Evolutionary conservation across 1,140 invertebrate genomes (phyloP), one percentile per base, ranked within the genome.

Genomic region (Polyergus mexicanus): DNA sequence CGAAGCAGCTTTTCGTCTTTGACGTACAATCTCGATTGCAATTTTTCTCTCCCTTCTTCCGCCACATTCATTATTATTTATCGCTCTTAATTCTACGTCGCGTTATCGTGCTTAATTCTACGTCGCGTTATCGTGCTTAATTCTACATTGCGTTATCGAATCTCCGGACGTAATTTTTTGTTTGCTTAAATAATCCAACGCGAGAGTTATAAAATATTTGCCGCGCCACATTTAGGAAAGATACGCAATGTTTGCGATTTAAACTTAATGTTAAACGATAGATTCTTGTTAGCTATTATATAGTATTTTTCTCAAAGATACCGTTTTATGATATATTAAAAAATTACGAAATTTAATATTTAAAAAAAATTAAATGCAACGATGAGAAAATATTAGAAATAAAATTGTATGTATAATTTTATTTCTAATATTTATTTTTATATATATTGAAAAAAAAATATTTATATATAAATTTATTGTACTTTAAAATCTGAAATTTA

Each of bases 131-230:
- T 22, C 63, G n/a, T 28, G 7, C 13, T 76, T 56, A 56, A 38
- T 54, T 51, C 19, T 22, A 8, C 28, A 35, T 0, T 28, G 54
- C 25, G 56, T 76, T 76, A 76, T 77, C 44, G 41, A 28, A 11
- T 32, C 54, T 8, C 13, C 3, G 44, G 25, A 28, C 44, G 32
- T 69, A 56, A 71, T 25, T 51, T 69, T 41, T 56, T 71, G 66
- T 72, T 81, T 81, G 25, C 13, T 54, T 22, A 22, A 28, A 41
- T 19, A 51, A 81, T 72, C 38, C 38, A 19, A n/a, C n/a, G 32
- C 25, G 62, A 81, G 38, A 81, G 38, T 83, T 35, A 13, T 74
- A 74, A 81, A 81, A 62, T 19, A 35, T 22, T 44, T 11, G 47
- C 3, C n/a, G 22, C 76, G 76, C 19, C 62, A 13, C 0, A 10